Evolutionary conservation across 2,888 invertebrate genomes (phyloP).

Genomic region (Mamestra brassicae): DNA sequence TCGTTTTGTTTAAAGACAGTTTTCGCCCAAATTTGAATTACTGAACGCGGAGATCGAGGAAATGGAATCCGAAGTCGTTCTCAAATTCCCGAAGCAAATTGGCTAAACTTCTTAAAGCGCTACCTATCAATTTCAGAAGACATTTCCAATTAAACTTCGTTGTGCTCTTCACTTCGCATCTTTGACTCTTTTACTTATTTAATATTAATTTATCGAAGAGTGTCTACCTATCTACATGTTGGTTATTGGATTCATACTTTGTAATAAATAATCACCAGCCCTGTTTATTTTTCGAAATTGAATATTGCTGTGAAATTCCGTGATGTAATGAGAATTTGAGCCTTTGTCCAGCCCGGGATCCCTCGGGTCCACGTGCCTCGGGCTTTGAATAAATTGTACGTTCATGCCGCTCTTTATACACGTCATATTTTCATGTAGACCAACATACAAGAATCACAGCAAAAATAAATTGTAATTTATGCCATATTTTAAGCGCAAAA

Average conservation of each 20-base stretch:
- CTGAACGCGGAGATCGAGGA: constrained; percentile 70
- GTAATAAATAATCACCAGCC: constrained; percentile 3
- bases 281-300: constrained; percentile 59
- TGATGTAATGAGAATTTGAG: constrained; percentile 75
- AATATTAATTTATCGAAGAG: constrained; percentile 50
- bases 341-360: constrained; percentile 74
- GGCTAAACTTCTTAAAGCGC: constrained; percentile 80
- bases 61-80: constrained; percentile 75
- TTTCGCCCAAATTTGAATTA: constrained; percentile 71
- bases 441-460: constrained; percentile 32
- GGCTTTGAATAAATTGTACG: constrained; percentile 78
- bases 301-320: constrained; percentile 71
- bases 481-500: constrained; percentile 55
- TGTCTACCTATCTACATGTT: constrained; percentile 21
- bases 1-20: constrained; percentile 55
- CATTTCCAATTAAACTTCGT: constrained; percentile 88
- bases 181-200: constrained; percentile 57
- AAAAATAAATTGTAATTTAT: constrained; percentile 36
- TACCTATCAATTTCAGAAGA: constrained; percentile 85
- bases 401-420: constrained; percentile 38
- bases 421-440: constrained; percentile 37
- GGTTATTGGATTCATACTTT: constrained; percentile 7
- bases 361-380: constrained; percentile 66
- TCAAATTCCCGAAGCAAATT: constrained; percentile 81
- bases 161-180: constrained; percentile 69